These are phyloP conservation scores for Rhagonycha lutea DNA, from an alignment of 2,888 invertebrate genomes.

Conservation along the genomic window DNA sequence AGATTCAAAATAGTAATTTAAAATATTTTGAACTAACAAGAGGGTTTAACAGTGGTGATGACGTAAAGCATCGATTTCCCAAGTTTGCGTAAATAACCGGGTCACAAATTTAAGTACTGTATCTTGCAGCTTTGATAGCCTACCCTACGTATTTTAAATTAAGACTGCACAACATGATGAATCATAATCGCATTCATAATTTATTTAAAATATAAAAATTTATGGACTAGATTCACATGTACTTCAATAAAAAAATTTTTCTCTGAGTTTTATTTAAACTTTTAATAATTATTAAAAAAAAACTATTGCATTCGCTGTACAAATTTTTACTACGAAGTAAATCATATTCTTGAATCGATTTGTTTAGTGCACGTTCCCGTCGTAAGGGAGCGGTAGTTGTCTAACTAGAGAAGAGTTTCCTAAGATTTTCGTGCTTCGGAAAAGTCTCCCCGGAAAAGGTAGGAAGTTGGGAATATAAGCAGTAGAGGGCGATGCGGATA, in stretches of 20 bases:
- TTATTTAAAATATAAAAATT: not conserved
- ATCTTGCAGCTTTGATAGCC: constrained; percentile 35
- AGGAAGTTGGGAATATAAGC: not conserved
- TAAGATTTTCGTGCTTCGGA: not conserved
- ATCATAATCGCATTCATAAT: not conserved
- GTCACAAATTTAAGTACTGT: constrained; percentile 42
- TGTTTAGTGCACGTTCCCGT: not conserved
- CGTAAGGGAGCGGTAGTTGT: not conserved
- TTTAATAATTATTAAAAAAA: not conserved
- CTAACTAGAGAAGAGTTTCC: not conserved
- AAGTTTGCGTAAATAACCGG: constrained; percentile 42
- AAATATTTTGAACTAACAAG: not conserved
- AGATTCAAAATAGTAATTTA: not conserved
- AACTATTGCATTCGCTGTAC: not conserved
- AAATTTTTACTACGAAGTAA: not conserved
- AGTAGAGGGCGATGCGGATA: not conserved
- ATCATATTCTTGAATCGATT: not conserved
- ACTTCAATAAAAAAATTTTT: not conserved
- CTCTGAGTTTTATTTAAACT: not conserved
- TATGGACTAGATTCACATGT: not conserved
- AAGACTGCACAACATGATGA: constrained; percentile 34
- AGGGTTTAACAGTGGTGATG: constrained; percentile 27
- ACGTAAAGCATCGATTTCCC: constrained; percentile 48
- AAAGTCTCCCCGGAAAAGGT: not conserved
- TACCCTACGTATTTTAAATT: constrained; percentile 45